phyloP scores from a whole-genome alignment of 2,888 invertebrate species.

The Brachyptera risi region DNA sequence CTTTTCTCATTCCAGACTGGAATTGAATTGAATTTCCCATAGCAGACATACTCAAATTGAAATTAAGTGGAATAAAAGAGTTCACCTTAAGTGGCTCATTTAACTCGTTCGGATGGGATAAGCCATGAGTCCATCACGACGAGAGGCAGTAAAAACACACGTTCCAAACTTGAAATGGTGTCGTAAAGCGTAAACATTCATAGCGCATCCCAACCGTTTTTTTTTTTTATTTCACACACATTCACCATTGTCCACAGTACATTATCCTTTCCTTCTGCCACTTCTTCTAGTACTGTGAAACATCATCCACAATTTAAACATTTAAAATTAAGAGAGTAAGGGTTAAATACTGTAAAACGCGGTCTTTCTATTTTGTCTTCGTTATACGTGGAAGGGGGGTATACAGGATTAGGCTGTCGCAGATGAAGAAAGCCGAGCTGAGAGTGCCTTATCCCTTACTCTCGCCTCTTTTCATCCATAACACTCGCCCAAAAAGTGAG shows the following conservation, averaged over 20 bases:
- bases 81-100: conserved; percentile 5
- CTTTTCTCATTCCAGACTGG: no score
- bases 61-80: neutral
- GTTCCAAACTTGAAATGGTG: neutral
- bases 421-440: neutral
- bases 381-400: neutral
- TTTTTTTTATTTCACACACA: neutral
- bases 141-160: neutral
- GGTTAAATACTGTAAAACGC: neutral
- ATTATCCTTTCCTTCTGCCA: neutral
- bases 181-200: neutral
- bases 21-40: no score
- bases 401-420: neutral
- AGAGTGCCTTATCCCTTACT: neutral
- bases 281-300: neutral
- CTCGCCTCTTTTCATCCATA: neutral
- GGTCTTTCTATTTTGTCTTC: conserved; percentile 1
- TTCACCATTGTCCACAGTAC: neutral
- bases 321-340: neutral
- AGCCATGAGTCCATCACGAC: neutral
- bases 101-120: neutral
- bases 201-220: neutral
- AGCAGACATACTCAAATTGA: neutral
- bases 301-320: neutral
- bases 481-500: neutral